Percentiles rank a stretch among this genome's conserved stretches.
phyloP scores from a whole-genome alignment of 92 coral and sea anemone genomes.

The Phymanthus crucifer region DNA sequence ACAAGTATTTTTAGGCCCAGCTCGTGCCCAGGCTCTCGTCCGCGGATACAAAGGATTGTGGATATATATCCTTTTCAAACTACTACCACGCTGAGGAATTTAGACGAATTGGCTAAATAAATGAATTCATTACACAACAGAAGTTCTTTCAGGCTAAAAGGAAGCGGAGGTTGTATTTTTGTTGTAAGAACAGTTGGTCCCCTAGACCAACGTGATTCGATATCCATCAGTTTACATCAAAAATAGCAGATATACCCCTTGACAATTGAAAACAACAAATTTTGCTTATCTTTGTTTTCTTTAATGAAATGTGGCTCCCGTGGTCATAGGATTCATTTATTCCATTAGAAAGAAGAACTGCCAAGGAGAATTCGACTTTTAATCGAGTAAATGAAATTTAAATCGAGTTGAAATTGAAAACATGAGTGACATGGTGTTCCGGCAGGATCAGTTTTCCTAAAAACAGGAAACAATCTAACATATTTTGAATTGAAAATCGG shows the following conservation, averaged over 20 bases:
- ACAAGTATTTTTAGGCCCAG: not conserved
- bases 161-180: not conserved
- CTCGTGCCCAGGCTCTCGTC: not conserved
- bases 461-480: conserved; percentile 1
- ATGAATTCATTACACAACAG: not conserved
- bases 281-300: not conserved
- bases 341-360: not conserved
- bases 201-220: too few relatives aligned
- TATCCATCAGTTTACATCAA: not conserved
- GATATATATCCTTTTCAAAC: not conserved
- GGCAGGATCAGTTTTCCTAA: not conserved
- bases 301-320: not conserved
- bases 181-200: not conserved
- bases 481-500: not conserved
- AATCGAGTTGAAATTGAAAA: not conserved
- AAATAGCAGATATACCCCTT: not conserved
- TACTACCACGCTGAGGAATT: not conserved
- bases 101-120: not conserved
- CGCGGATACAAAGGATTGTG: not conserved
- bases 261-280: not conserved
- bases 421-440: not conserved
- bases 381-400: not conserved
- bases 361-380: not conserved
- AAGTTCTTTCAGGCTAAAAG: not conserved
- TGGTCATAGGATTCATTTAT: not conserved